A percentile compares a stretch with the other conserved stretches of the same genome.
These are phyloP conservation scores for Palythoa heliodiscus DNA, from an alignment of 92 coral and sea anemone genomes.

Conservation along the genomic window DNA sequence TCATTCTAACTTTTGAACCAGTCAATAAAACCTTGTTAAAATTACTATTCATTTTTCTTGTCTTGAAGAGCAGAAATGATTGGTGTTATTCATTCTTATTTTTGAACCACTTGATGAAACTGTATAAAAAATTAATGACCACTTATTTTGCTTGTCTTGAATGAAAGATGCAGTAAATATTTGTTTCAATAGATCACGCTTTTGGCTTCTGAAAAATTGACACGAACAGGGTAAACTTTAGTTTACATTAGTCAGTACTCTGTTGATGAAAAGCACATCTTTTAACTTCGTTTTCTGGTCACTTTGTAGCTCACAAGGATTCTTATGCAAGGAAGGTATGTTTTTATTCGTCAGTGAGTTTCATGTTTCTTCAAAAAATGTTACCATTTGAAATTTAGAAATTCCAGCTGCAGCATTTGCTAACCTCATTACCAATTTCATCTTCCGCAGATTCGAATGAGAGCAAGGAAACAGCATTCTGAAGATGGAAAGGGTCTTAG, in stretches of 20 bases:
- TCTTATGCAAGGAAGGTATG: constrained; percentile 85
- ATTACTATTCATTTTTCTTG: too few species aligned
- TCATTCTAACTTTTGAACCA: too few species aligned
- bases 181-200: too few species aligned
- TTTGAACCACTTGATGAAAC: too few species aligned
- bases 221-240: not conserved
- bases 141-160: too few species aligned
- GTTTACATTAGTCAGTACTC: not conserved
- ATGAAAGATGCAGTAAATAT: too few species aligned
- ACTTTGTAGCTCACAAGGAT: constrained; percentile 72
- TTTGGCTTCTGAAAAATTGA: too few species aligned
- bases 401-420: not conserved
- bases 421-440: not conserved
- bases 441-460: constrained; percentile 34
- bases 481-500: constrained; percentile 39
- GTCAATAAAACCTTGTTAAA: too few species aligned
- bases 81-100: too few species aligned
- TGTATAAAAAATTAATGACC: too few species aligned
- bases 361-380: not conserved
- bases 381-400: not conserved
- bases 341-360: not conserved
- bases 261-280: not conserved
- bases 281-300: not conserved
- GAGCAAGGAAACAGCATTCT: constrained; percentile 40
- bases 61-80: too few species aligned